These are phyloP conservation scores for Tetrapedia diversipes DNA, from an alignment of 2,888 invertebrate genomes.

Conservation along the genomic window DNA sequence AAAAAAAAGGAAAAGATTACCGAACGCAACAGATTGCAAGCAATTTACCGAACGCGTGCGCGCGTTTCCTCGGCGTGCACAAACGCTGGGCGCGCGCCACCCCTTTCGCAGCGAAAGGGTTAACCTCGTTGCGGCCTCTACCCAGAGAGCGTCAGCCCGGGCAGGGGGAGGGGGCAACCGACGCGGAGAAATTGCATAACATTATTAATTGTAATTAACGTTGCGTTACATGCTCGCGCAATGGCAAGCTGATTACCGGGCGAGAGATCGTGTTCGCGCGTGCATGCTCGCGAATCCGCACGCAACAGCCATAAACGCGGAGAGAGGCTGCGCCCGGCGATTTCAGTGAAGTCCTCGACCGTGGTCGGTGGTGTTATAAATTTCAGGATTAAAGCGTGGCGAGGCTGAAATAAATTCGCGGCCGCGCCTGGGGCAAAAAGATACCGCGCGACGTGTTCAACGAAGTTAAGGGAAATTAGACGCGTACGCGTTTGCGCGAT, in stretches of 20 bases:
- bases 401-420: conserved; percentile 26
- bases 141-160: not conserved
- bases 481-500: not conserved
- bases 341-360: conserved; percentile 58
- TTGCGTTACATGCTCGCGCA: conserved; percentile 52
- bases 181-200: conserved; percentile 61
- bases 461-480: conserved; percentile 21
- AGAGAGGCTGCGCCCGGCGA: conserved; percentile 17
- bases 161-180: conserved; percentile 9
- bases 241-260: conserved; percentile 58
- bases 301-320: conserved; percentile 33
- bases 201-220: conserved; percentile 72
- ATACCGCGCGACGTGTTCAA: conserved; percentile 12
- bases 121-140: conserved; percentile 28
- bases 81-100: not conserved
- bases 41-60: not conserved
- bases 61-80: not conserved
- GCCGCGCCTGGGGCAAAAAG: conserved; percentile 13
- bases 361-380: conserved; percentile 20
- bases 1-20: not conserved
- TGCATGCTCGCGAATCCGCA: conserved; percentile 41
- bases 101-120: conserved; percentile 46
- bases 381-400: conserved; percentile 34
- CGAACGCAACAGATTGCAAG: conserved; percentile 11
- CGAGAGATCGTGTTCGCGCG: conserved; percentile 53